These are phyloP conservation scores for Bothrops jararaca DNA, from an alignment of 2,113 vertebrate genomes.

Conservation along the genomic window DNA sequence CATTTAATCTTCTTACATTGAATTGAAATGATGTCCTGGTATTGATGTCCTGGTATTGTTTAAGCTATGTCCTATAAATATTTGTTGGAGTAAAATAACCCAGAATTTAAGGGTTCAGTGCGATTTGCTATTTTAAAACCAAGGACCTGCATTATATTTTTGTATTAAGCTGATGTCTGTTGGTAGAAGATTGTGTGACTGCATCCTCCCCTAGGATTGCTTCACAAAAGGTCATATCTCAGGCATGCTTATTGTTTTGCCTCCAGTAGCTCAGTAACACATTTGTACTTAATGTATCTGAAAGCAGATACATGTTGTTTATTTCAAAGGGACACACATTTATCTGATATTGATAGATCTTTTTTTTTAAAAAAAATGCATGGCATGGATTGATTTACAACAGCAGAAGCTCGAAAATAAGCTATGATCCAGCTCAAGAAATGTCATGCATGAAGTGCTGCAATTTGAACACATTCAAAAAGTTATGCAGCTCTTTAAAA, in stretches of 20 bases:
- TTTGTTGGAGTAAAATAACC: conserved; percentile 7
- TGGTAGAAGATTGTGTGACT: conserved; percentile 16
- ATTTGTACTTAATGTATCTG: conserved; percentile 31
- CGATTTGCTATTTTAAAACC: conserved; percentile 28
- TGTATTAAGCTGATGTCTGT: conserved; percentile 14
- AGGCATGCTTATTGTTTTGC: conserved; percentile 22
- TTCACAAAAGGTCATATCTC: conserved; percentile 38
- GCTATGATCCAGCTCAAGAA: background rate
- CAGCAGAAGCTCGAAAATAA: background rate
- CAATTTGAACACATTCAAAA: background rate
- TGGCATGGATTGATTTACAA: background rate
- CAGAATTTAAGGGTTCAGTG: conserved; percentile 14
- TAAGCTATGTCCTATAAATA: background rate
- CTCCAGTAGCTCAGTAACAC: conserved; percentile 14
- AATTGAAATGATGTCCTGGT: background rate
- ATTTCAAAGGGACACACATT: conserved; percentile 6
- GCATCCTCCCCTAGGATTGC: background rate
- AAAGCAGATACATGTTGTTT: conserved; percentile 18
- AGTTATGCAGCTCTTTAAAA: background rate
- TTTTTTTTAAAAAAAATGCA: background rate
- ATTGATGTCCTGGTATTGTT: background rate
- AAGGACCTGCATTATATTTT: background rate
- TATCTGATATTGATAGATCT: conserved; percentile 3
- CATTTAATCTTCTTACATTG: background rate
- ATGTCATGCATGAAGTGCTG: background rate